These are phyloP conservation scores for Patiria pectinifera DNA, from an alignment of 53 echinoderm and acorn worm species.

Conservation along the genomic window DNA sequence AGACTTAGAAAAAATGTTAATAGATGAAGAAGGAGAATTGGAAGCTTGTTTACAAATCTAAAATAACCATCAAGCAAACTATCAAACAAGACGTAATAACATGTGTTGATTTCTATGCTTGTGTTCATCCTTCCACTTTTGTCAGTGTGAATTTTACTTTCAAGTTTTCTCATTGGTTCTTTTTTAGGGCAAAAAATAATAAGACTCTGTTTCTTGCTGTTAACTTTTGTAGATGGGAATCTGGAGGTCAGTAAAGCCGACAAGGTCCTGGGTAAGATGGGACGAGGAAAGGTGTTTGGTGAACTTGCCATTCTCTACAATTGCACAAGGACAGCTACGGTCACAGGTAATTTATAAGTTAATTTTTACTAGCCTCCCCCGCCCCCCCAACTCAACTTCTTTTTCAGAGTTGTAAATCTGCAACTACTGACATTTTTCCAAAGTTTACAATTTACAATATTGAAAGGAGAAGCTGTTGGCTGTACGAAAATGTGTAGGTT, in stretches of 20 bases:
- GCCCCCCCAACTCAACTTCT: background rate
- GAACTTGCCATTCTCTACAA: constrained; percentile 97
- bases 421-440: no score
- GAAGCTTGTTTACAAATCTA: no score
- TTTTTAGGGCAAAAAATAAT: background rate
- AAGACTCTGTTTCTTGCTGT: background rate
- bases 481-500: no score
- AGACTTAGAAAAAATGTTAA: no score
- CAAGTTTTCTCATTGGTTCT: background rate
- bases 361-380: background rate
- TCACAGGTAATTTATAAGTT: constrained; percentile 75
- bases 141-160: no score
- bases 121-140: background rate
- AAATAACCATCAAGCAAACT: no score
- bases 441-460: no score
- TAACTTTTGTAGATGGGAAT: constrained; percentile 72
- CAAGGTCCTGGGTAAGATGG: constrained; percentile 86
- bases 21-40: no score
- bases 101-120: background rate
- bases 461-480: no score
- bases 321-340: constrained; percentile 94
- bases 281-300: constrained; percentile 92
- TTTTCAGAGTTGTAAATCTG: background rate
- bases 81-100: no score
- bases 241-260: constrained; percentile 86